Evolutionary conservation across 2,888 invertebrate genomes (phyloP), one percentile per base, ranked within the genome.

Genomic region (Macrophya annulata): DNA sequence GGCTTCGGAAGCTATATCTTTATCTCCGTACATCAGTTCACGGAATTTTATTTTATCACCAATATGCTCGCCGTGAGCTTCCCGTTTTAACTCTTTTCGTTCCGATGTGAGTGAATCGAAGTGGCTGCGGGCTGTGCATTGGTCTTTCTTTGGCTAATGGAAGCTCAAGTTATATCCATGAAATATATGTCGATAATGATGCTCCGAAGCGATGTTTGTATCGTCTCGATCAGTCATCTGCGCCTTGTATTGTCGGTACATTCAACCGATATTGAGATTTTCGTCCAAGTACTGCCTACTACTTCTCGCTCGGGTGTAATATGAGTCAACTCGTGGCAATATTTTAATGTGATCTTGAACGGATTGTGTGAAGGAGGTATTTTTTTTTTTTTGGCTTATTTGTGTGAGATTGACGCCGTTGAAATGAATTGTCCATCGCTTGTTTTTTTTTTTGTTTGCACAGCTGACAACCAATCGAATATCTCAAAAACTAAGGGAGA

Each of bases 251-350:
- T 72, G 17, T 59, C 83, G 21, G 40, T 74, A 85, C 83, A 85
- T 85, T 65, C 74, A 76, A 62, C 83, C 79, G 21, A 83, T 21
- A 31, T 62, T 65, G n/a, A 85, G 71, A 43, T 82, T 45, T 83
- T 83, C 85, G 31, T 85, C 62, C 40, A 85, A 85, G 59, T 85
- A 85, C 72, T 83, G 72, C 25, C 85, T 82, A 83, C 40, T 85
- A 74, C 68, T 77, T 43, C 74, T 74, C 55, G 74, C 71, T 31
- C 85, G 83, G 51, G 77, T 65, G 55, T 84, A 84, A 51, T 85
- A 84, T n/a, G 85, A 85, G n/a, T 85, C 85, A 68, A 85, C 85
- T 68, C 85, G 40, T 79, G 62, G 65, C 15, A 79, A 85, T 48
- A 72, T 76, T 62, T 85, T 45, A 31, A 85, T 85, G 65, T 85